A percentile compares a stretch with the other conserved stretches of the same genome.
These are phyloP conservation scores for Diachasmimorpha longicaudata DNA, from an alignment of 1,140 invertebrate genomes.

Conservation along the genomic window DNA sequence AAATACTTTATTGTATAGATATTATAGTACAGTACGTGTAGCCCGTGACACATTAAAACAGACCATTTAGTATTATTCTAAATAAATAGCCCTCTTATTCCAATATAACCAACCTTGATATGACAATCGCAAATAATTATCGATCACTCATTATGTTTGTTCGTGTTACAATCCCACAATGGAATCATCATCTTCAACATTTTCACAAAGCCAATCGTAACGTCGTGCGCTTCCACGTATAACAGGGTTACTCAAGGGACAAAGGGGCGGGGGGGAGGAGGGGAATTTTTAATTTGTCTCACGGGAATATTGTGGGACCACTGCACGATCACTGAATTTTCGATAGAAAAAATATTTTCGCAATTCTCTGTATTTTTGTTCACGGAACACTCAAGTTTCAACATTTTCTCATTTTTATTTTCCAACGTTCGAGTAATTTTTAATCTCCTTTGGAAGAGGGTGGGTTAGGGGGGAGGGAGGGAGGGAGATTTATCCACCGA, in stretches of 20 bases:
- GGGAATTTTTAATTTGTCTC: constrained; percentile 29
- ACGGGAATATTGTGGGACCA: neutral
- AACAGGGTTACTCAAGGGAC: constrained; percentile 50
- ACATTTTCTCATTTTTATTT: constrained; percentile 6
- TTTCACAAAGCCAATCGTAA: constrained; percentile 52
- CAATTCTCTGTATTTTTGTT: constrained; percentile 9
- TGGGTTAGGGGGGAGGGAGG: too few relatives aligned
- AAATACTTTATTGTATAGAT: constrained; percentile 65
- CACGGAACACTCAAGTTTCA: neutral
- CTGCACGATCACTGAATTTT: constrained; percentile 34
- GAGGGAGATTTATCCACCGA: neutral
- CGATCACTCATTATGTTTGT: constrained; percentile 25
- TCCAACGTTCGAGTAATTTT: neutral
- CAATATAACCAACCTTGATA: constrained; percentile 61
- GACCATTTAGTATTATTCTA: constrained; percentile 61
- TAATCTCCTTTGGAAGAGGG: constrained; percentile 20
- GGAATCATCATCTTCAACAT: constrained; percentile 33
- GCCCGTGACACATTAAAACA: constrained; percentile 64
- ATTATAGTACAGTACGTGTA: constrained; percentile 64
- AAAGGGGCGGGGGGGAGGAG: too few relatives aligned
- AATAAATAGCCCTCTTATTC: constrained; percentile 62
- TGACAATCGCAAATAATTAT: constrained; percentile 53
- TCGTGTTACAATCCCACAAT: constrained; percentile 36
- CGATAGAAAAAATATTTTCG: constrained; percentile 60
- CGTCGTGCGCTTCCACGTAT: constrained; percentile 51